Base-by-base conservation (phyloP, 2,888 invertebrate species). In the Tetranychus truncatus region DNA sequence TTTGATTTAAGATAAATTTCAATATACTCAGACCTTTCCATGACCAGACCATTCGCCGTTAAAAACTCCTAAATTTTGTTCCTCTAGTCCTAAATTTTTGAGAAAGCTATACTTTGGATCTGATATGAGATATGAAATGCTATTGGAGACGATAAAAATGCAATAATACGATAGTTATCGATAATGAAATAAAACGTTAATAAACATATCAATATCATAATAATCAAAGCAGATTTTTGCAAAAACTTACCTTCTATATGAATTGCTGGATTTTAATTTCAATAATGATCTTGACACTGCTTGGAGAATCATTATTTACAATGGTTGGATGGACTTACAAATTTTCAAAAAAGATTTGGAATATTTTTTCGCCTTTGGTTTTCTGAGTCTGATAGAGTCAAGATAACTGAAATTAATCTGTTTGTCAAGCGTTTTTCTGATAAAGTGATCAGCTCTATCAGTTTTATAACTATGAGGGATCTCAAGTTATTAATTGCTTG, bases 51-150 rank as follows among this genome's bases (percentile, higher is more conserved):
- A 73, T 65, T 73, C 44, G 9, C 44, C 66, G 18, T 21, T 45
- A 7, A 55, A 73, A 73, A 55, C 55, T 6, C 73, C 73, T 21
- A 73, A 55, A 73, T 73, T 73, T 21, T 20, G 34, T 18, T 73
- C 66, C 11, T 73, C 73, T 24, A 73, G 18, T n/a, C 73, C 73
- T 6, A 73, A 21, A 20, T 73, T 65, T 6, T 55, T 73, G 7
- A 73, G 65, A 65, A 65, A 73, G 15, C 24, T 44, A 21, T 73
- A 55, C n/a, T 65, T 65, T 46, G 72, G 45, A 15, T 72, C 45
- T 4, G 44, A 45, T 24, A 72, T 72, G 18, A 72, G 34, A 18
- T 55, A 55, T 55, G 55, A 55, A 55, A 55, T 9, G 15, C 55
- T 55, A 55, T 15, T 55, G 55, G 55, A 55, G 6, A 55, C 9